phyloP scores from a whole-genome alignment of 2,888 invertebrate species.

The Notodonta ziczac region DNA sequence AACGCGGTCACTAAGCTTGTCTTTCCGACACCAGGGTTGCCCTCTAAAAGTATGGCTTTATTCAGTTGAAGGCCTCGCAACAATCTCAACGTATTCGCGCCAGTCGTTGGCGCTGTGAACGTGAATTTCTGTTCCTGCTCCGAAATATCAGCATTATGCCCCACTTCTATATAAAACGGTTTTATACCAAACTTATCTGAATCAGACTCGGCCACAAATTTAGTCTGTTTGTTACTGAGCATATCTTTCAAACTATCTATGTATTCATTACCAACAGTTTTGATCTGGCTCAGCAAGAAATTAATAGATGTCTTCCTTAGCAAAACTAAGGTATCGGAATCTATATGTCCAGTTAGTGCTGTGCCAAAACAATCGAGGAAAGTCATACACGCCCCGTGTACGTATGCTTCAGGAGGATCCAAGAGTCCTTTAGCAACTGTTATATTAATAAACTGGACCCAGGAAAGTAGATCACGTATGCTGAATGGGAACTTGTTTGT shows the following conservation, averaged over 20 bases:
- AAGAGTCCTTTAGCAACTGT: constrained; percentile 74
- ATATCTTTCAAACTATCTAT: constrained; percentile 58
- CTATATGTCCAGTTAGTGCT: constrained; percentile 90
- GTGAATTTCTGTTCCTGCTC: constrained; percentile 82
- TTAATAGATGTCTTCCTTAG: constrained; percentile 80
- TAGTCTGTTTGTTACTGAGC: constrained; percentile 59
- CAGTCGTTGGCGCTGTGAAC: constrained; percentile 91
- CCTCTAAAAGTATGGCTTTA: constrained; percentile 97
- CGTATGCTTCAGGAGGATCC: constrained; percentile 87
- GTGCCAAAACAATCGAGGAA: constrained; percentile 96
- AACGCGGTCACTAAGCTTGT: constrained; percentile 97
- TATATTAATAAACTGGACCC: constrained; percentile 95
- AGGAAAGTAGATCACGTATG: constrained; percentile 95
- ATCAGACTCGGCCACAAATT: constrained; percentile 63
- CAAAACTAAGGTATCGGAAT: constrained; percentile 73
- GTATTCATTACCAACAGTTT: constrained; percentile 64
- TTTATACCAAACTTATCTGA: constrained; percentile 87
- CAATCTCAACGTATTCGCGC: constrained; percentile 92
- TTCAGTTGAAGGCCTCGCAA: constrained; percentile 95
- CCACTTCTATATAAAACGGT: constrained; percentile 90
- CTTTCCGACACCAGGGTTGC: constrained; percentile 99
- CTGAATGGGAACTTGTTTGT: constrained; percentile 93
- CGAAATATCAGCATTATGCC: constrained; percentile 51
- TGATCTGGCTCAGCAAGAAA: constrained; percentile 84
- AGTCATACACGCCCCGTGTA: constrained; percentile 96